Conservation (phyloP, 2,797 vertebrate species). For the Ammospiza maritima region DNA sequence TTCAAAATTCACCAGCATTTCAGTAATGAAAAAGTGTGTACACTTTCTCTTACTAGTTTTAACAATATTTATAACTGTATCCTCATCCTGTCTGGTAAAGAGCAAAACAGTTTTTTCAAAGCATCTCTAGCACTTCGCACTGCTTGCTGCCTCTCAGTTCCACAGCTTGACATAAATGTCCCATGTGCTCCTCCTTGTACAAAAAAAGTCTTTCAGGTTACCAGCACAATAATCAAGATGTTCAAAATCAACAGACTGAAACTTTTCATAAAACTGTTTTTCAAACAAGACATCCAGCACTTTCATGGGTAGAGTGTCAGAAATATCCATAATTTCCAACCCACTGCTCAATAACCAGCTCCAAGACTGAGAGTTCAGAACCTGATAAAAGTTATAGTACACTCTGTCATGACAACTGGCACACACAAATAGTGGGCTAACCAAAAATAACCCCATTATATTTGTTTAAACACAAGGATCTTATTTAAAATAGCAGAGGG, state of each 20-base stretch:
- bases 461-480: background rate
- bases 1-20: background rate
- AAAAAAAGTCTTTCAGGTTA: background rate
- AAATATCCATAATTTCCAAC: background rate
- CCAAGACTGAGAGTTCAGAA: background rate
- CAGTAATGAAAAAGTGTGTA: background rate
- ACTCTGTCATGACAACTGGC: background rate
- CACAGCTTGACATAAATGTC: background rate
- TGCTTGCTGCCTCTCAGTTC: background rate
- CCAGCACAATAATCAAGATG: background rate
- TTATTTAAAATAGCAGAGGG: background rate
- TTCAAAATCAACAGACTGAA: background rate
- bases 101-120: background rate
- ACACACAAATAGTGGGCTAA: background rate
- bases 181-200: background rate
- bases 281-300: background rate
- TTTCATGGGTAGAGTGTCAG: background rate
- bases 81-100: background rate
- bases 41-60: background rate
- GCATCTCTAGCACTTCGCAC: background rate
- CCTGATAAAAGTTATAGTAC: background rate
- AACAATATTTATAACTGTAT: background rate
- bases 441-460: rapidly evolving
- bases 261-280: background rate
- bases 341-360: background rate